A percentile compares a stretch with the other conserved stretches of the same genome.
Conservation (phyloP, 2,113 vertebrate species). For the Ptilonorhynchus violaceus region DNA sequence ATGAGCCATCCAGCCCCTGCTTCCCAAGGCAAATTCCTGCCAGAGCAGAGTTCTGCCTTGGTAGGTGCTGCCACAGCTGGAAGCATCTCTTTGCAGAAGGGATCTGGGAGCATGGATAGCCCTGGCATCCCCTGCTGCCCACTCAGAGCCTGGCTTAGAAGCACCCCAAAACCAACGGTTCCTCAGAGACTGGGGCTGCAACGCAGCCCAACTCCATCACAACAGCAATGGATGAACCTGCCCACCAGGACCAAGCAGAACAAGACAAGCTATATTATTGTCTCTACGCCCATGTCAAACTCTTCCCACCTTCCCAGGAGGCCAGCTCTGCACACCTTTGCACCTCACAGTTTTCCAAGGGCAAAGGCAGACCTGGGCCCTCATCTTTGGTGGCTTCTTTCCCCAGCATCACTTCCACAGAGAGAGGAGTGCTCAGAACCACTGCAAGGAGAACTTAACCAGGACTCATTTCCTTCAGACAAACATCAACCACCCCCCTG, state of each 20-base stretch:
- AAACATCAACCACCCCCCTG: background rate
- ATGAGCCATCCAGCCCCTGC: background rate
- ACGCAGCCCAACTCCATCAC: background rate
- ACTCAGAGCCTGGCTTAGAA: background rate
- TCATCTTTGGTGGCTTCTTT: background rate
- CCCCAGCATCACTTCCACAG: background rate
- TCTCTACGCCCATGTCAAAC: background rate
- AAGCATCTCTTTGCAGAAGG: background rate
- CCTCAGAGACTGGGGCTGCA: background rate
- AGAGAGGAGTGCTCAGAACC: background rate
- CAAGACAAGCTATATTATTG: background rate
- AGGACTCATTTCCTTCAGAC: background rate
- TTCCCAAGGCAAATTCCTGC: background rate
- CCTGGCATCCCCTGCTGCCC: background rate
- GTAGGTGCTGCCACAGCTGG: background rate
- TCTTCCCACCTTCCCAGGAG: background rate
- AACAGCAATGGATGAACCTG: background rate
- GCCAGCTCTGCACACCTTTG: background rate
- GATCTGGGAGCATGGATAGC: background rate
- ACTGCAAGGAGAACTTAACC: background rate
- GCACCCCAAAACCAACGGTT: background rate
- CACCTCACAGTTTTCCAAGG: background rate
- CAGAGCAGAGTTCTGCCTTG: background rate
- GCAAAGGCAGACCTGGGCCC: background rate
- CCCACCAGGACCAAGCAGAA: background rate